These are phyloP conservation scores for Yponomeuta malinellus DNA, from an alignment of 2,888 invertebrate genomes.

Conservation along the genomic window DNA sequence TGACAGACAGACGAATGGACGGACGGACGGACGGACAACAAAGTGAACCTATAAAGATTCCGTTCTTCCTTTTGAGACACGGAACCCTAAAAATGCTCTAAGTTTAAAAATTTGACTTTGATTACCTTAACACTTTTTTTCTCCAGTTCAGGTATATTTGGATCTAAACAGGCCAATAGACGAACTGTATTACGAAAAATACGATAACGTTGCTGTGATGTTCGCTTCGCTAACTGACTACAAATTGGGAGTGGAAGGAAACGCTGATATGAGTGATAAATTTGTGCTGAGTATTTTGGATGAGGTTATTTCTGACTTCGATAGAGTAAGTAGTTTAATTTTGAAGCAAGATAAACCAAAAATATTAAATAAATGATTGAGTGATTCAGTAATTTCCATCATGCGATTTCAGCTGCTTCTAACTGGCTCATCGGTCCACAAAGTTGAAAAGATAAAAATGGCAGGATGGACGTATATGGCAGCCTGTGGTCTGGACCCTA, in stretches of 20 bases:
- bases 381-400: not conserved
- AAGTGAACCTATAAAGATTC: too few relatives aligned
- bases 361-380: too few relatives aligned
- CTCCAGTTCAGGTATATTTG: conserved; percentile 85
- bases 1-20: too few relatives aligned
- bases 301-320: conserved; percentile 94
- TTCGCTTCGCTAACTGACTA: conserved; percentile 95
- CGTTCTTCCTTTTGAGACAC: too few relatives aligned
- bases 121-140: conserved; percentile 11
- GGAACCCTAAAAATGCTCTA: too few relatives aligned
- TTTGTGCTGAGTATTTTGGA: conserved; percentile 85
- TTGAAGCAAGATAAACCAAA: too few relatives aligned
- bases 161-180: conserved; percentile 81
- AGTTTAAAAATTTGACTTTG: not conserved
- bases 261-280: conserved; percentile 79
- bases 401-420: conserved; percentile 76
- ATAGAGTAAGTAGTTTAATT: conserved; percentile 77
- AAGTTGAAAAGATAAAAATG: conserved; percentile 97
- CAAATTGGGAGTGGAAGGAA: conserved; percentile 78
- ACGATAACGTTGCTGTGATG: conserved; percentile 94
- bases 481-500: conserved; percentile 91
- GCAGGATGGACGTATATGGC: conserved; percentile 99
- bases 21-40: too few relatives aligned
- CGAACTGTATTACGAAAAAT: conserved; percentile 91
- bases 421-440: conserved; percentile 74